Evolutionary conservation across 2,888 invertebrate genomes (phyloP).

Genomic region (Drosophila flavopinicola): DNA sequence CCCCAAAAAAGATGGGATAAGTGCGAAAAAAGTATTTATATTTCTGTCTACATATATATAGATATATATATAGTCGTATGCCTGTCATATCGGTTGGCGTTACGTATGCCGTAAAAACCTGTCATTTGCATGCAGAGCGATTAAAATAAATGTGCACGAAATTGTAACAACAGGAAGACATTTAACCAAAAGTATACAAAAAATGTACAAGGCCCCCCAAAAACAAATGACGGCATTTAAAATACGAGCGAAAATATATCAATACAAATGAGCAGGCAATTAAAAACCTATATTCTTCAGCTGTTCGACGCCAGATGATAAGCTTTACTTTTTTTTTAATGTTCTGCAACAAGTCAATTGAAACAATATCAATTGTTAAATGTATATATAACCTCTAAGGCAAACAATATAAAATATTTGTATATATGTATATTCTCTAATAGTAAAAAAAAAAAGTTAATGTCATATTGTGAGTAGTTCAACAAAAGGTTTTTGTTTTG

Average conservation of each 20-base stretch:
- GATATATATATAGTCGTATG: background rate
- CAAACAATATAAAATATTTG: too few relatives aligned
- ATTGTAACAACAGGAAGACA: constrained; percentile 55
- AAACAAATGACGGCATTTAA: constrained; percentile 42
- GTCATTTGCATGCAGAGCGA: constrained; percentile 35
- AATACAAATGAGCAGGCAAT: constrained; percentile 22
- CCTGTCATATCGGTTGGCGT: constrained; percentile 17
- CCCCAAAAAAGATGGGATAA: background rate
- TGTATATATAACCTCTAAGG: too few relatives aligned
- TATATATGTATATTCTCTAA: too few relatives aligned
- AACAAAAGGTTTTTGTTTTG: too few relatives aligned
- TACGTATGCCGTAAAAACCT: constrained; percentile 26
- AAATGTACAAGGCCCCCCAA: constrained; percentile 29
- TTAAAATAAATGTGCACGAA: constrained; percentile 51
- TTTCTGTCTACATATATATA: background rate
- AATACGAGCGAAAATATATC: constrained; percentile 18
- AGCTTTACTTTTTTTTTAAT: constrained; percentile 1
- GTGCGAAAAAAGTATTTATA: background rate
- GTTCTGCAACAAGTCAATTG: too few relatives aligned
- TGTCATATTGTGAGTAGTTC: too few relatives aligned
- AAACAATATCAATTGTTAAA: too few relatives aligned
- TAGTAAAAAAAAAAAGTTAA: too few relatives aligned
- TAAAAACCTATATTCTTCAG: background rate
- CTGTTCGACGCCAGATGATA: constrained; percentile 23
- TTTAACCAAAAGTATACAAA: constrained; percentile 27